Percentiles rank a stretch among this genome's conserved stretches.
Evolutionary conservation across 2,113 vertebrate genomes (phyloP).

Genomic region (Baryphthengus martii): DNA sequence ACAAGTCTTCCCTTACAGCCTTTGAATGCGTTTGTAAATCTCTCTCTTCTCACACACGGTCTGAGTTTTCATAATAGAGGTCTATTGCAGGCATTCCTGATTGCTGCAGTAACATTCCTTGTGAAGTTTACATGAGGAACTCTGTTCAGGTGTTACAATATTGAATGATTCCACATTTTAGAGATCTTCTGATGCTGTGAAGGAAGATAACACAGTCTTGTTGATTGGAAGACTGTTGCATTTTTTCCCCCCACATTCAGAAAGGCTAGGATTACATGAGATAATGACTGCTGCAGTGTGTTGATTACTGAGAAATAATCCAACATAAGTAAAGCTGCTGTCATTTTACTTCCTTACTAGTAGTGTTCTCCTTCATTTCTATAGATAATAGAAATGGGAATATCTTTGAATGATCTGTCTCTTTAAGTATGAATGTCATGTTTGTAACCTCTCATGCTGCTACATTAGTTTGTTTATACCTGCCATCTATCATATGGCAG

Average conservation of each 20-base stretch:
- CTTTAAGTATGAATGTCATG: not conserved
- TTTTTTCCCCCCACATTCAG: not conserved
- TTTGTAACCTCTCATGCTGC: not conserved
- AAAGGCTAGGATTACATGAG: not conserved
- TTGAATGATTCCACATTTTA: not conserved
- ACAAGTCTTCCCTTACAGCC: not conserved
- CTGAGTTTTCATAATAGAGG: not conserved
- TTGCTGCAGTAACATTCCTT: not conserved
- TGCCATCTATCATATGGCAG: not conserved
- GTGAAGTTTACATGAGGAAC: not conserved
- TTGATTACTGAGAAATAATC: not conserved
- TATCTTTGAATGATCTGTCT: not conserved
- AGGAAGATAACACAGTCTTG: not conserved
- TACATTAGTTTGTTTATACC: not conserved
- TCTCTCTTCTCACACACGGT: not conserved
- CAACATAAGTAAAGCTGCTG: not conserved
- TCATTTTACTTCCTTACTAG: not conserved
- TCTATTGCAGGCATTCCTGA: not conserved
- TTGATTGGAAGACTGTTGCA: not conserved
- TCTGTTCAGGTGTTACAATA: not conserved
- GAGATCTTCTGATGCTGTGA: not conserved
- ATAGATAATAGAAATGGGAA: not conserved
- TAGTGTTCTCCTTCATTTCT: not conserved
- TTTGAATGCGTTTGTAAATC: not conserved
- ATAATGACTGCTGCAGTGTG: not conserved